Conservation (phyloP, 1,140 invertebrate genomes). For the Solen grandis region DNA sequence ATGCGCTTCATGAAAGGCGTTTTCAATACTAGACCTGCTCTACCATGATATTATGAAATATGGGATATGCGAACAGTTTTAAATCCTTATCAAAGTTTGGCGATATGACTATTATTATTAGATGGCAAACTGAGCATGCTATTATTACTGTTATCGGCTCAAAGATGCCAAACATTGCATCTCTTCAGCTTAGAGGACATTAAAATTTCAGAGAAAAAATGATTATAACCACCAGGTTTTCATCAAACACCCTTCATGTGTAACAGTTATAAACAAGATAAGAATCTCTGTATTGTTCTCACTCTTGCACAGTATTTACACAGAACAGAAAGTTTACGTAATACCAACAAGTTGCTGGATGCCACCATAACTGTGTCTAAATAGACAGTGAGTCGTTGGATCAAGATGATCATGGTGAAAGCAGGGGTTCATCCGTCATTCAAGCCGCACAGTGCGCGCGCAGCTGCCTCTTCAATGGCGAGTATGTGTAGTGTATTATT, state of each 20-base stretch:
- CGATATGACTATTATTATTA: neutral
- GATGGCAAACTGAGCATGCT: neutral
- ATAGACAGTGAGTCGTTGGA: slow-evolving; percentile 9
- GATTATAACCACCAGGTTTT: neutral
- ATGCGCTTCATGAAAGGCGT: neutral
- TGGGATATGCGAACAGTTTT: no score
- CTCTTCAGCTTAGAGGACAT: neutral
- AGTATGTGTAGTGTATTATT: neutral
- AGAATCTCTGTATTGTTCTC: neutral
- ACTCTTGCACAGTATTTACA: neutral
- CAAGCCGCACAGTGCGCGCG: neutral
- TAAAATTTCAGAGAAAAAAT: neutral
- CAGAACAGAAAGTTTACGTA: neutral
- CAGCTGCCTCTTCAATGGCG: neutral
- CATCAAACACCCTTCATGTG: neutral
- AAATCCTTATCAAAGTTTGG: neutral
- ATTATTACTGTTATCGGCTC: neutral
- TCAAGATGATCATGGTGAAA: slow-evolving; percentile 10
- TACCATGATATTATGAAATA: neutral
- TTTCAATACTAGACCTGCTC: no score
- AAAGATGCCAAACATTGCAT: neutral
- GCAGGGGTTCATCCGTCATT: neutral
- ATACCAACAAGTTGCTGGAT: neutral
- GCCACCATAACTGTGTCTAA: slow-evolving; percentile 7
- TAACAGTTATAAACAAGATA: neutral